Percentiles rank a stretch among this genome's conserved stretches.
Evolutionary conservation across 2,797 vertebrate species (phyloP).

Genomic region (Catharus ustulatus): DNA sequence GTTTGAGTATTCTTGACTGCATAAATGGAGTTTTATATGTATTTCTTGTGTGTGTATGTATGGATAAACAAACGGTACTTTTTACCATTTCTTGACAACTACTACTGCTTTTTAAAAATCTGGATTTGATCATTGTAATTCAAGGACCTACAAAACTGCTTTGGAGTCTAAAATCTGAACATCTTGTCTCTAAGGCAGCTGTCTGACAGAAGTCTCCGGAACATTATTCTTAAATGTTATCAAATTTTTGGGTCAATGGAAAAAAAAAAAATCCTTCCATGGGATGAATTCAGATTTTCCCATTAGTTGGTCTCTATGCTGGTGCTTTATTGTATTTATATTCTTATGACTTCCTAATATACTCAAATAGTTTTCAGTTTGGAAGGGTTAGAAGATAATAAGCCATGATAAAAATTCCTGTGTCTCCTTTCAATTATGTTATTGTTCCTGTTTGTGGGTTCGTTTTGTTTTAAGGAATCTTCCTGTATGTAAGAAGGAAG

Average conservation of each 20-base stretch:
- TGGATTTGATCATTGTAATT: neutral
- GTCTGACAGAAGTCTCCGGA: neutral
- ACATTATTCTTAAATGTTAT: neutral
- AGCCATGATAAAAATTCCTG: neutral
- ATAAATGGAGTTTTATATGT: neutral
- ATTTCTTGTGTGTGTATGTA: neutral
- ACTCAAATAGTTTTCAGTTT: neutral
- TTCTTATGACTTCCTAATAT: neutral
- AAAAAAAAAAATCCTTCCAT: neutral
- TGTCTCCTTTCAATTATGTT: neutral
- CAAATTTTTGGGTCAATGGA: neutral
- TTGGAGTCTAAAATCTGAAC: neutral
- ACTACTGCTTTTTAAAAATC: neutral
- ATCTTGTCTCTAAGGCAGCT: neutral
- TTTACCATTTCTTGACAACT: neutral
- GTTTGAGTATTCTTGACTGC: neutral
- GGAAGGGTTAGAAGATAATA: neutral
- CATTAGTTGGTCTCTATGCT: neutral
- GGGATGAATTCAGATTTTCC: neutral
- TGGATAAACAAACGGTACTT: neutral
- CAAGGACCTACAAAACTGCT: neutral
- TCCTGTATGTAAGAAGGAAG: neutral
- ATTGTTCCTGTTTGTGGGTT: neutral
- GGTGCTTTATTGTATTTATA: neutral
- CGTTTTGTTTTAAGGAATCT: neutral